Evolutionary conservation across 1,140 invertebrate species (phyloP).

Genomic region (Cotesia vestalis): DNA sequence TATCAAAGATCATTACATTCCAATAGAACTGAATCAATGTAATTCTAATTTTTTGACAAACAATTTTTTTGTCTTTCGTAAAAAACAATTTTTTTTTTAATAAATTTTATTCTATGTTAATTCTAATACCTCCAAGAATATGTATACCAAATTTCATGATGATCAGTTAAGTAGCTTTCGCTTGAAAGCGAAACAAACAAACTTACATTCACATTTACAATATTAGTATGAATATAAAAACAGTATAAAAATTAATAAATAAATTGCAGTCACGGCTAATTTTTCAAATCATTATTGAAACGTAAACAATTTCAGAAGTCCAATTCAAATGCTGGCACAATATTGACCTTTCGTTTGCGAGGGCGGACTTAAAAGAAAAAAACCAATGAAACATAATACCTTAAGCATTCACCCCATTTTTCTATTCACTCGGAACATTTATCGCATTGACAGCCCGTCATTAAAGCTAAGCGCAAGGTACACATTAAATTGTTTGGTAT

Average conservation of each 20-base stretch:
- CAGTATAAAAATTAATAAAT: not conserved
- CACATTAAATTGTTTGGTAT: slow-evolving; percentile 23
- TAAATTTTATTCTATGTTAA: too few relatives aligned
- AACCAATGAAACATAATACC: slow-evolving; percentile 26
- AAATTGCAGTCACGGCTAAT: slow-evolving; percentile 20
- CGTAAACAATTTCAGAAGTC: not conserved
- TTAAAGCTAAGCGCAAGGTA: slow-evolving; percentile 28
- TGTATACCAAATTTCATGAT: too few relatives aligned
- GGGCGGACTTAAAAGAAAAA: slow-evolving; percentile 15
- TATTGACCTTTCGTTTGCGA: slow-evolving; percentile 27
- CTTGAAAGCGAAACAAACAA: too few relatives aligned
- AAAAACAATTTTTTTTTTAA: too few relatives aligned
- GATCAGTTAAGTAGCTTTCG: too few relatives aligned
- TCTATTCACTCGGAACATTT: slow-evolving; percentile 18
- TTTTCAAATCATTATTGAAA: slow-evolving; percentile 18
- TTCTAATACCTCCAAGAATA: too few relatives aligned
- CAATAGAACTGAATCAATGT: too few relatives aligned
- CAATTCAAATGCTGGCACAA: slow-evolving; percentile 25
- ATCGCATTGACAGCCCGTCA: slow-evolving; percentile 31
- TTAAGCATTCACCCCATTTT: not conserved
- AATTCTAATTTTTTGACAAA: too few relatives aligned
- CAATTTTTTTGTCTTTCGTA: too few relatives aligned
- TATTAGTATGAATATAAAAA: too few relatives aligned
- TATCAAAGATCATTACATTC: too few relatives aligned
- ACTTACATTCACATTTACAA: too few relatives aligned